Conservation (phyloP, 2,113 vertebrate genomes). For the Ramphastos sulfuratus region DNA sequence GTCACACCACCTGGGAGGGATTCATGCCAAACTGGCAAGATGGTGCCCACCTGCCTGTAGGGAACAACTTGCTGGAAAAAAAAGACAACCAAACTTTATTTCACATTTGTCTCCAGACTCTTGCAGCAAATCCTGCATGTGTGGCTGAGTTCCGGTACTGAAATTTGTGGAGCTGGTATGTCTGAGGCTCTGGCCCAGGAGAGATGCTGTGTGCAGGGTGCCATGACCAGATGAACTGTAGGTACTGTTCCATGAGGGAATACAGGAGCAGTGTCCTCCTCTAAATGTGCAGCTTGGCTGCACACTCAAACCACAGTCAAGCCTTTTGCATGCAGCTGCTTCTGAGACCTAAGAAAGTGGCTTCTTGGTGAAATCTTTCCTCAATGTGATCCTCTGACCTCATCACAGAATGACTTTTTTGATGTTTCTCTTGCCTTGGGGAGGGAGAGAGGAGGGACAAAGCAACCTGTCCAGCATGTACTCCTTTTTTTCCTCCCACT, state of each 20-base stretch:
- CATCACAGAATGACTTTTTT: not conserved
- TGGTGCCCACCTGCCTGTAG: not conserved
- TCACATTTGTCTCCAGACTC: not conserved
- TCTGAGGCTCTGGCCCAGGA: not conserved
- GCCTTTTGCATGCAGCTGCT: not conserved
- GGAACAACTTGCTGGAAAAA: not conserved
- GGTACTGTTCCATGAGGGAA: not conserved
- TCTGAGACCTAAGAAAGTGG: not conserved
- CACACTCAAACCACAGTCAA: not conserved
- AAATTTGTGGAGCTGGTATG: not conserved
- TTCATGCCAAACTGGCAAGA: not conserved
- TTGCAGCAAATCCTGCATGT: not conserved
- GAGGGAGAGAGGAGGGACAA: not conserved
- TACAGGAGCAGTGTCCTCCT: not conserved
- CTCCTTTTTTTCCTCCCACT: not conserved
- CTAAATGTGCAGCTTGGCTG: not conserved
- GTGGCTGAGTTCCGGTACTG: not conserved
- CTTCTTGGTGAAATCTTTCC: not conserved
- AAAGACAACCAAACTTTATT: not conserved
- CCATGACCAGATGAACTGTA: not conserved
- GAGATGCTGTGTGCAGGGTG: not conserved
- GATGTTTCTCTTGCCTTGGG: not conserved
- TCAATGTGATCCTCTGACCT: not conserved
- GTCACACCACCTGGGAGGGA: not conserved
- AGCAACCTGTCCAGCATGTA: fast-evolving